Evolutionary conservation across 1,140 invertebrate species (phyloP).

Genomic region (Sogatella furcifera): DNA sequence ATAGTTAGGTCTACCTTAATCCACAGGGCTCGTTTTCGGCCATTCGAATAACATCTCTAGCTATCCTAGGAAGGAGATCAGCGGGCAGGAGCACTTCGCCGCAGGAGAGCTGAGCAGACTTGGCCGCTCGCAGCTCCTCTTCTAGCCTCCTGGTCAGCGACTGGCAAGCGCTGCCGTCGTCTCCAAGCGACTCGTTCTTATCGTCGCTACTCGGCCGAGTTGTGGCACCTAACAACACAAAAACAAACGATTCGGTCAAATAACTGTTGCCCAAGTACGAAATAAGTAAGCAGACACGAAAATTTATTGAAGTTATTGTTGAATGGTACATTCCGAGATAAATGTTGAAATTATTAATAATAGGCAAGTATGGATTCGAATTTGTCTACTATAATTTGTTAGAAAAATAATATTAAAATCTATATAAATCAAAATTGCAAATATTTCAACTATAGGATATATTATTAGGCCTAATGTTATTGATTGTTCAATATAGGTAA

Average conservation of each 20-base stretch:
- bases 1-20: conserved; percentile 41
- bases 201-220: conserved; percentile 10
- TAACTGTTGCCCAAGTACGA: background rate
- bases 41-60: conserved; percentile 61
- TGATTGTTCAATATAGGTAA: no score
- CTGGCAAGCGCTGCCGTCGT: conserved; percentile 19
- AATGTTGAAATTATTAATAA: no score
- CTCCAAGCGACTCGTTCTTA: conserved; percentile 6
- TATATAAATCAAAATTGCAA: conserved; percentile 1
- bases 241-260: background rate
- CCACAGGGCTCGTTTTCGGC: conserved; percentile 79
- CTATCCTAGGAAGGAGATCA: conserved; percentile 60
- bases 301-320: no score
- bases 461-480: no score
- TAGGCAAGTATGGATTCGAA: no score
- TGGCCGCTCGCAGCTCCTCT: conserved; percentile 60
- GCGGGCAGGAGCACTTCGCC: conserved; percentile 71
- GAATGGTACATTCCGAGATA: no score
- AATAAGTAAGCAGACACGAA: background rate
- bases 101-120: conserved; percentile 61
- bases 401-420: no score
- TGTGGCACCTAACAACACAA: conserved; percentile 14
- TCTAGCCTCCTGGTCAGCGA: conserved; percentile 51
- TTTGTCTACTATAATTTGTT: no score
- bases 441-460: background rate